Evolutionary conservation across 2,888 invertebrate genomes (phyloP).

Genomic region (Mesorhabditis belari): DNA sequence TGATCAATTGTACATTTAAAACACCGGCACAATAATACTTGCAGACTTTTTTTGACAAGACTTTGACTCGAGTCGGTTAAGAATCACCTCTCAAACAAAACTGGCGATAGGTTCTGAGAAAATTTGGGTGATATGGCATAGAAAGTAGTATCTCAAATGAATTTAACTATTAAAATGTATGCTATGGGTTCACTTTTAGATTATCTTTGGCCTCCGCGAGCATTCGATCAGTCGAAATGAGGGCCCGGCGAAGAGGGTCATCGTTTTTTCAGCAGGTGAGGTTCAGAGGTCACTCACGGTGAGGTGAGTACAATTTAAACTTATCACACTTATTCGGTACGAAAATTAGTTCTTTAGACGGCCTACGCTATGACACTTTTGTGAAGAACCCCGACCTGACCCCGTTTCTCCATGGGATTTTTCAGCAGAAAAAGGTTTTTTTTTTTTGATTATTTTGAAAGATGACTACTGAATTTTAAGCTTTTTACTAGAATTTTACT

Average conservation of each 20-base stretch:
- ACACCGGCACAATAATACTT: too few relatives aligned
- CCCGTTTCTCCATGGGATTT: constrained; percentile 41
- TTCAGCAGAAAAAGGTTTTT: constrained; percentile 29
- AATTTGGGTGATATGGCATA: too few relatives aligned
- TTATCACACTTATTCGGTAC: not conserved
- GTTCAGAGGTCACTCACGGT: not conserved
- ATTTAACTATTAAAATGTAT: too few relatives aligned
- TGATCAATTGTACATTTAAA: too few relatives aligned
- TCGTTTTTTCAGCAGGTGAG: constrained; percentile 77
- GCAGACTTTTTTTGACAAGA: too few relatives aligned
- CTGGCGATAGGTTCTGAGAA: too few relatives aligned
- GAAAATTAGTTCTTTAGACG: constrained; percentile 55
- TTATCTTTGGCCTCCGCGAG: constrained; percentile 63
- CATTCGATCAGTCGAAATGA: constrained; percentile 35
- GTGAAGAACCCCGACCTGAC: constrained; percentile 55
- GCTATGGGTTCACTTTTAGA: not conserved
- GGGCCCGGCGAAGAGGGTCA: constrained; percentile 69
- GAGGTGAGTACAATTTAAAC: not conserved
- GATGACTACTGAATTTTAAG: too few relatives aligned
- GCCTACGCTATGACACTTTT: constrained; percentile 79
- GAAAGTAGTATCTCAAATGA: too few relatives aligned
- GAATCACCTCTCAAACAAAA: too few relatives aligned
- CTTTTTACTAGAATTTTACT: too few relatives aligned
- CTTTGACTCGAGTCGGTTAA: too few relatives aligned
- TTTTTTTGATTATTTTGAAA: not conserved